Evolutionary conservation across 1,140 invertebrate species (phyloP), one percentile per base, ranked within the genome.

Genomic region (Drosophila orena): DNA sequence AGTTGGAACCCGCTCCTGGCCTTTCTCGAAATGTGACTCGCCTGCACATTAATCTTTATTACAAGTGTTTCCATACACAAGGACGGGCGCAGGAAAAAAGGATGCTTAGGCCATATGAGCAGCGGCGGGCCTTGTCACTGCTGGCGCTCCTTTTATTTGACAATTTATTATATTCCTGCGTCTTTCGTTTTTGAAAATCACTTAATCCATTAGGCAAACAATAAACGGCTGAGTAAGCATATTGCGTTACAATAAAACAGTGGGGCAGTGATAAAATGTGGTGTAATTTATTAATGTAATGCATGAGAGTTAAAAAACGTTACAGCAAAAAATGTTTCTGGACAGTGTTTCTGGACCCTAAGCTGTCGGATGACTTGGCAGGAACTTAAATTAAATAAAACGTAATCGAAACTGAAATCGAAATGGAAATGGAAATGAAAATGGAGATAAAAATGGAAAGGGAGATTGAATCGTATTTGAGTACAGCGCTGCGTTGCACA

Each of bases 221-320:
- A 89, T 89, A 89, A 89, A 89, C 73, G 85, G 84, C 84, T 89
- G 84, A 89, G 84, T 89, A 89, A 89, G 84, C 84, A 89, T 80
- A 84, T 89, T 90, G 88, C 76, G 74, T 84, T 6, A 89, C 84
- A 89, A 90, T 90, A 79, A 89, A 89, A 77, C 68, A 89, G 61
- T 73, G 76, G 60, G 59, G 43, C 53, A 89, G 65, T 88, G 84
- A 89, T 84, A 88, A 88, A 89, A 84, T 84, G 72, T 47, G 60
- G 66, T 90, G 77, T 74, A 89, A 89, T 89, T 89, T 89, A 89
- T 89, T 78, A 89, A 84, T 84, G 83, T 84, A 88, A 89, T 79
- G 84, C 59, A 68, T 64, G 62, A 77, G 64, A 40, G 46, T 60
- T 27, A 24, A 38, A 49, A 62, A 71, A 77, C 49, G 43, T 35